Conservation (phyloP, 2,797 vertebrate genomes). For the Tympanoctomys barrerae region DNA sequence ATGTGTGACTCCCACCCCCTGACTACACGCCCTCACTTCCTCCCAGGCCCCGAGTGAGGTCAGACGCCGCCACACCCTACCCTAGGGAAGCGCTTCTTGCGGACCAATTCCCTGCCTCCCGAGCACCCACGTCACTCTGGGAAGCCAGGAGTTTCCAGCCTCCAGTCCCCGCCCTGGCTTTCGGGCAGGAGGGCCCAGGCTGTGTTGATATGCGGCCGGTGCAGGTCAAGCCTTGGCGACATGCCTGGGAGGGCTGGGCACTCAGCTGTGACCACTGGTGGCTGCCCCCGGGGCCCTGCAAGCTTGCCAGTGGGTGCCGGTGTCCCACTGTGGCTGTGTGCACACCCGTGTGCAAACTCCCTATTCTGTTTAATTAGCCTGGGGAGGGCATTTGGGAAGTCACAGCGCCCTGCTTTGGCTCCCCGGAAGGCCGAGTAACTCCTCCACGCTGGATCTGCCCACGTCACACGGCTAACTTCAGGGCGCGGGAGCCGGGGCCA, state of each 20-base stretch:
- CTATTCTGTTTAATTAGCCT: neutral
- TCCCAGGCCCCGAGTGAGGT: neutral
- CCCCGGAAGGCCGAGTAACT: neutral
- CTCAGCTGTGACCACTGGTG: neutral
- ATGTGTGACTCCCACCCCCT: neutral
- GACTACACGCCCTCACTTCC: neutral
- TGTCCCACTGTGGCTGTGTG: neutral
- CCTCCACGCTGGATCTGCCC: neutral
- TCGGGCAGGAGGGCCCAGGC: neutral
- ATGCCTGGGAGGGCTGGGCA: neutral
- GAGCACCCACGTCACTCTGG: neutral
- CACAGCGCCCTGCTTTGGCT: neutral
- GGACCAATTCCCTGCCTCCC: neutral
- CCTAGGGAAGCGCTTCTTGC: neutral
- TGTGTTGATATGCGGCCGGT: neutral
- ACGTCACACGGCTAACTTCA: neutral
- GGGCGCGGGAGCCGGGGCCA: neutral
- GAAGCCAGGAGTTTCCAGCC: neutral
- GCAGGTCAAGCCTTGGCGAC: neutral
- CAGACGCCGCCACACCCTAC: neutral
- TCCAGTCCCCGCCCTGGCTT: neutral
- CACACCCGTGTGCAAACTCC: neutral
- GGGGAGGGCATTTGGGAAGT: neutral
- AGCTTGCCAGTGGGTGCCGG: neutral
- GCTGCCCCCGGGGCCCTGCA: neutral